Percentiles rank a stretch among this genome's conserved stretches.
Evolutionary conservation across 2,888 invertebrate species (phyloP).

Genomic region (Merodon equestris): DNA sequence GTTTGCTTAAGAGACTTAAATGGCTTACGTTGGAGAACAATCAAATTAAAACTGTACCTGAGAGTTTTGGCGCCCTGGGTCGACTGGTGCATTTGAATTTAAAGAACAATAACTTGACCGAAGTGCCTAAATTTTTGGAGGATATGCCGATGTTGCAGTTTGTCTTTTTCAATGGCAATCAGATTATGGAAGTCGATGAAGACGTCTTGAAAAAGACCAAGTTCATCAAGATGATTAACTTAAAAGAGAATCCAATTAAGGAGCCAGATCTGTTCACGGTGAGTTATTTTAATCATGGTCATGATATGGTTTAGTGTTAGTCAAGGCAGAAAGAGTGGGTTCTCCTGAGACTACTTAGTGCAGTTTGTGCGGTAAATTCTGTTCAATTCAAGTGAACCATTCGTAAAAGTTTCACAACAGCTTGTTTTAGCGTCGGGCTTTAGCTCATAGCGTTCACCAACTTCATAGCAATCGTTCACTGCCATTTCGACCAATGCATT

Average conservation of each 20-base stretch:
- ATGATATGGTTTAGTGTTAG: too few relatives aligned
- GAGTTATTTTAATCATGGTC: too few relatives aligned
- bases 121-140: conserved; percentile 79
- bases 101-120: conserved; percentile 80
- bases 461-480: too few relatives aligned
- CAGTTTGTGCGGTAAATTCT: too few relatives aligned
- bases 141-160: conserved; percentile 80
- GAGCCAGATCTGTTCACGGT: conserved; percentile 16
- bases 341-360: too few relatives aligned
- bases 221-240: conserved; percentile 80
- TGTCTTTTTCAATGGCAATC: conserved; percentile 81
- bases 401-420: background rate
- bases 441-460: too few relatives aligned
- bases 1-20: conserved; percentile 81
- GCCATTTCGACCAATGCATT: too few relatives aligned
- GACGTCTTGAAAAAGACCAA: conserved; percentile 70
- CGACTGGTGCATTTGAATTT: conserved; percentile 83
- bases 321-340: too few relatives aligned
- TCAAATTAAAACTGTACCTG: conserved; percentile 80
- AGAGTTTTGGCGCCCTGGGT: conserved; percentile 80
- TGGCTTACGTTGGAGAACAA: conserved; percentile 85
- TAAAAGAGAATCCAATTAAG: conserved; percentile 80
- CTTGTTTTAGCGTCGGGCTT: too few relatives aligned
- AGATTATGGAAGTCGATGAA: conserved; percentile 70
- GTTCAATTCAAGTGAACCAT: background rate